Evolutionary conservation across 2,797 vertebrate genomes (phyloP).

Genomic region (Furcifer pardalis): DNA sequence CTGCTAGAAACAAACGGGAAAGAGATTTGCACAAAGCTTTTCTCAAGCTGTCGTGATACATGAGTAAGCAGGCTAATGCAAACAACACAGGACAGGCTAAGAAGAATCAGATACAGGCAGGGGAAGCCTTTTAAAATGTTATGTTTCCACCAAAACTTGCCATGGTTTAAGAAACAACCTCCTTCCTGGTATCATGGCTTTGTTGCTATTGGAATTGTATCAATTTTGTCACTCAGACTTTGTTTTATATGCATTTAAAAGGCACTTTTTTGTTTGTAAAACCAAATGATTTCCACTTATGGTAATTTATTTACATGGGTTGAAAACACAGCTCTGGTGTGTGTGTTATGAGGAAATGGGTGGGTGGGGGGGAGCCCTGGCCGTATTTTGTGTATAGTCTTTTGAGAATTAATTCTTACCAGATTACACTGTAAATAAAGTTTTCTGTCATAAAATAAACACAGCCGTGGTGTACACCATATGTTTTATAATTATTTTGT

Average conservation of each 20-base stretch:
- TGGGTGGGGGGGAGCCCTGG: slow-evolving; percentile 43
- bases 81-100: slow-evolving; percentile 16
- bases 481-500: slow-evolving; percentile 72
- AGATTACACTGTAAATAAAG: slow-evolving; percentile 71
- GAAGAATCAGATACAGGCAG: slow-evolving; percentile 30
- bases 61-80: slow-evolving; percentile 7
- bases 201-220: slow-evolving; percentile 56
- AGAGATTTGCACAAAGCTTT: slow-evolving; percentile 21
- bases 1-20: slow-evolving; percentile 35
- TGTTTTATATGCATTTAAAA: slow-evolving; percentile 53
- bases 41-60: slow-evolving; percentile 15
- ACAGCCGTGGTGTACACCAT: slow-evolving; percentile 61
- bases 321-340: slow-evolving; percentile 50
- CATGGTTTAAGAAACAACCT: slow-evolving; percentile 40
- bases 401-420: slow-evolving; percentile 73
- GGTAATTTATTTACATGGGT: slow-evolving; percentile 42
- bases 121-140: slow-evolving; percentile 25
- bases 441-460: slow-evolving; percentile 74
- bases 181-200: slow-evolving; percentile 40
- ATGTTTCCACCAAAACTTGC: slow-evolving; percentile 51
- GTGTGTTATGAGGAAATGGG: slow-evolving; percentile 25
- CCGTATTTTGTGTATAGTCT: slow-evolving; percentile 56
- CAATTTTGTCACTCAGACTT: slow-evolving; percentile 55
- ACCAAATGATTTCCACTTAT: slow-evolving; percentile 47
- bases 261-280: slow-evolving; percentile 52